Evolutionary conservation across 2,797 vertebrate species (phyloP), one percentile per base, ranked within the genome.

Genomic region (Chelonia mydas): DNA sequence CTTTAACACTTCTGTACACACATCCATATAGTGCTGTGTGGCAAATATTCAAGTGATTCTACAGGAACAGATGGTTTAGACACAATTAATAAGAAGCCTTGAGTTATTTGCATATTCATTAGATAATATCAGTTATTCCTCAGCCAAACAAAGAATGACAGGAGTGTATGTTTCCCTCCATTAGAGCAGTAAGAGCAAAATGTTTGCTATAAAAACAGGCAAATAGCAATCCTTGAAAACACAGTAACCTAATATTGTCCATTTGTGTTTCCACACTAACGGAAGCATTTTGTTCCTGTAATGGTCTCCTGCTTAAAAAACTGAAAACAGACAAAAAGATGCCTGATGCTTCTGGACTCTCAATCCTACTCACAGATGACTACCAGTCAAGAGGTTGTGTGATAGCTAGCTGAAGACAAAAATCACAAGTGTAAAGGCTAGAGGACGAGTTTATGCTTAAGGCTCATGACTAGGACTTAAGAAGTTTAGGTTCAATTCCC

Each of bases 91-190:
- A 95, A 95, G 93, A 90, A 92, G 68, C 68, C 93, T 96, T 93
- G 25, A 84, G 87, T 92, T 91, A 97, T 98, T 98, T 97, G 93
- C 95, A 97, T 97, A 97, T 92, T 97, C 88, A 97, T 98, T 95
- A 96, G 93, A 94, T 93, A 97, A 95, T 84, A 96, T 97, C 89
- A 97, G 92, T 93, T 96, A 96, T 95, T 96, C 85, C 94, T 97
- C 90, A 96, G 94, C 84, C 82, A 96, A 94, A 96, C 93, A 98
- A 97, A 96, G 82, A 96, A 95, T 93, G 77, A 94, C 90, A 93
- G 92, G 95, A 95, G 92, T 89, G 76, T 41, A 37, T 68, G 51
- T 92, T 94, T 95, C 84, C 76, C 90, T 95, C 84, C 94, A 92
- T 91, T 95, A 96, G 92, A 97, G 54, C 83, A 92, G 37, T 94